Evolutionary conservation across 1,140 invertebrate genomes (phyloP).

Genomic region (Drosophila pachea): DNA sequence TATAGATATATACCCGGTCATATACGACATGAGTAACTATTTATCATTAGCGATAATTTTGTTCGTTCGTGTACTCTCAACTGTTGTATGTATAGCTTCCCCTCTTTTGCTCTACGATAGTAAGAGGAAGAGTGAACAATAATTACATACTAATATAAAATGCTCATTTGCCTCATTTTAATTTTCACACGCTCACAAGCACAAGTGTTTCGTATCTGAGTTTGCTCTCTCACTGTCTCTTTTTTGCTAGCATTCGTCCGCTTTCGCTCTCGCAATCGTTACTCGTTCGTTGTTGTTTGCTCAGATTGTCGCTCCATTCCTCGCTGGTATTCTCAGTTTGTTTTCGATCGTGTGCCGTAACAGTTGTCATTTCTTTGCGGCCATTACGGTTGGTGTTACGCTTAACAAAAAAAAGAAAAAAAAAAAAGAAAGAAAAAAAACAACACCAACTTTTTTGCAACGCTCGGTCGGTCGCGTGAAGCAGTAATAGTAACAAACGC

Average conservation of each 20-base stretch:
- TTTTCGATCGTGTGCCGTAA: slow-evolving; percentile 56
- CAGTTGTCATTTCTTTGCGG: slow-evolving; percentile 51
- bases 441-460: slow-evolving; percentile 55
- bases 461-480: slow-evolving; percentile 40
- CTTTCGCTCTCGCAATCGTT: slow-evolving; percentile 18
- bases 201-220: slow-evolving; percentile 60
- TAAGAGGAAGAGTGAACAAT: slow-evolving; percentile 47
- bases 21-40: slow-evolving; percentile 19
- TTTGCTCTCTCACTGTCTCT: slow-evolving; percentile 5
- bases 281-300: slow-evolving; percentile 8
- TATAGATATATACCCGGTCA: not conserved
- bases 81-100: slow-evolving; percentile 19
- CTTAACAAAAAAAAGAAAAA: slow-evolving; percentile 31
- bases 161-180: slow-evolving; percentile 74
- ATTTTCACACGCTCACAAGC: slow-evolving; percentile 69
- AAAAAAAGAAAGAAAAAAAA: slow-evolving; percentile 23
- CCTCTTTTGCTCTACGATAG: slow-evolving; percentile 31
- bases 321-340: slow-evolving; percentile 35
- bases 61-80: slow-evolving; percentile 32
- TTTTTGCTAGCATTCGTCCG: slow-evolving; percentile 7
- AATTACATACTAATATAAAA: slow-evolving; percentile 74
- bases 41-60: slow-evolving; percentile 54
- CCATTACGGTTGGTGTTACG: slow-evolving; percentile 29
- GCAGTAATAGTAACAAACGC: slow-evolving; percentile 20
- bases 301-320: slow-evolving; percentile 23